phyloP scores from a whole-genome alignment of 1,140 invertebrate species.

The Choristoneura fumiferana region DNA sequence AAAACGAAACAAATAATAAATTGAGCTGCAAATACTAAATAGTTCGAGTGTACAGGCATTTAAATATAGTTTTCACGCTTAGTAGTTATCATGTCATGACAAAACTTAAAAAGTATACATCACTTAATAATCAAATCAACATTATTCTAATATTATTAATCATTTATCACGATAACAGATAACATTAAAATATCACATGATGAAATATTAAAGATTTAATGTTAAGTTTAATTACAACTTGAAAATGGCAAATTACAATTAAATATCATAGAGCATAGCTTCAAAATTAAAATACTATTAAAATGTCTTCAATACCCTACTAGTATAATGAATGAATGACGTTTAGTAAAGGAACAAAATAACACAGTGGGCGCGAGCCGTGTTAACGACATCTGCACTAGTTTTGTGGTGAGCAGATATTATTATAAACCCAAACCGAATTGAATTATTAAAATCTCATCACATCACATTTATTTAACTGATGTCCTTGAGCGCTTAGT shows the following conservation, averaged over 20 bases:
- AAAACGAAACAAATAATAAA: too few relatives aligned
- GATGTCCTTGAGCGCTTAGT: slow-evolving; percentile 21
- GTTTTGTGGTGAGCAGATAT: background rate
- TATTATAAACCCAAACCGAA: background rate
- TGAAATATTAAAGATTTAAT: slow-evolving; percentile 64
- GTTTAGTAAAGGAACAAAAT: slow-evolving; percentile 29
- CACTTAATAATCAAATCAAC: slow-evolving; percentile 52
- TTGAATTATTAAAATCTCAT: slow-evolving; percentile 24
- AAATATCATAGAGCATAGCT: slow-evolving; percentile 28
- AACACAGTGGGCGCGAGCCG: slow-evolving; percentile 1
- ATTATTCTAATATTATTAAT: slow-evolving; percentile 58
- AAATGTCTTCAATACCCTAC: background rate
- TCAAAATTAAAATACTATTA: slow-evolving; percentile 10
- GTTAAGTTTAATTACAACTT: slow-evolving; percentile 43
- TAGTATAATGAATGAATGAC: slow-evolving; percentile 17
- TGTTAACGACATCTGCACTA: slow-evolving; percentile 18
- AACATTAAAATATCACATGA: slow-evolving; percentile 76
- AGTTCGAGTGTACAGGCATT: too few relatives aligned
- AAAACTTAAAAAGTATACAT: slow-evolving; percentile 51
- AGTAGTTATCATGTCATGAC: slow-evolving; percentile 57
- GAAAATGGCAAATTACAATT: slow-evolving; percentile 52
- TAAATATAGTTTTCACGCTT: slow-evolving; percentile 38
- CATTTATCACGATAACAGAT: slow-evolving; percentile 71
- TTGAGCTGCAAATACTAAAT: too few relatives aligned
- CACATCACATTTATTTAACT: slow-evolving; percentile 27